phyloP scores from a whole-genome alignment of 2,113 vertebrate genomes.

The Octodon degus region DNA sequence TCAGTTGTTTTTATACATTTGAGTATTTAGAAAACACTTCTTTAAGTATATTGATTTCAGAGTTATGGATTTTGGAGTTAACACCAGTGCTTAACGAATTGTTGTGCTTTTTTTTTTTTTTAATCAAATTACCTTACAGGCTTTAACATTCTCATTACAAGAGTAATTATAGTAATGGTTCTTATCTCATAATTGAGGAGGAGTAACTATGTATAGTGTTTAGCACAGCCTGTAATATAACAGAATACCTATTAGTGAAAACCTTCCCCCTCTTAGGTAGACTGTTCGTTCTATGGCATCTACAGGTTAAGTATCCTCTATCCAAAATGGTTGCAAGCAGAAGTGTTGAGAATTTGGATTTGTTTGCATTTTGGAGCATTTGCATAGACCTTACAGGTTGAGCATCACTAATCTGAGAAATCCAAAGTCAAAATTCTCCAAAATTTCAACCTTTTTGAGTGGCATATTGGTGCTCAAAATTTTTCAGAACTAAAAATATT shows the following conservation, averaged over 20 bases:
- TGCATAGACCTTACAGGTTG: not conserved
- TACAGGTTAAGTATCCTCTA: not conserved
- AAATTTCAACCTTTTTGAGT: not conserved
- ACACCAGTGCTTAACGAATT: not conserved
- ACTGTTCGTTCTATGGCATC: not conserved
- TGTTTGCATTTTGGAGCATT: not conserved
- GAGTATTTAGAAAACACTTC: not conserved
- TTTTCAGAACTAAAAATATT: not conserved
- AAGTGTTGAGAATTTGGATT: not conserved
- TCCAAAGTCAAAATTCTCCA: not conserved
- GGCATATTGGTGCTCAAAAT: not conserved
- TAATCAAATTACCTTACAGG: not conserved
- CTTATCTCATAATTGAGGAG: not conserved
- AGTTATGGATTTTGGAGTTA: not conserved
- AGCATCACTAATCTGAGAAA: not conserved
- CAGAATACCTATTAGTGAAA: not conserved
- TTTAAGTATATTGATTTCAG: not conserved
- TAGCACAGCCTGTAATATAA: not conserved
- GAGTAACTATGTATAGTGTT: not conserved
- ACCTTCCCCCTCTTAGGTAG: not conserved
- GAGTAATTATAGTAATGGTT: not conserved
- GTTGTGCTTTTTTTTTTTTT: not conserved
- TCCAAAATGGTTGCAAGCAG: not conserved
- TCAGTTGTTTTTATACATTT: conserved; percentile 8
- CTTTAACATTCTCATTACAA: not conserved